phyloP scores from a whole-genome alignment of 2,113 vertebrate species.

The Guaruba guarouba region DNA sequence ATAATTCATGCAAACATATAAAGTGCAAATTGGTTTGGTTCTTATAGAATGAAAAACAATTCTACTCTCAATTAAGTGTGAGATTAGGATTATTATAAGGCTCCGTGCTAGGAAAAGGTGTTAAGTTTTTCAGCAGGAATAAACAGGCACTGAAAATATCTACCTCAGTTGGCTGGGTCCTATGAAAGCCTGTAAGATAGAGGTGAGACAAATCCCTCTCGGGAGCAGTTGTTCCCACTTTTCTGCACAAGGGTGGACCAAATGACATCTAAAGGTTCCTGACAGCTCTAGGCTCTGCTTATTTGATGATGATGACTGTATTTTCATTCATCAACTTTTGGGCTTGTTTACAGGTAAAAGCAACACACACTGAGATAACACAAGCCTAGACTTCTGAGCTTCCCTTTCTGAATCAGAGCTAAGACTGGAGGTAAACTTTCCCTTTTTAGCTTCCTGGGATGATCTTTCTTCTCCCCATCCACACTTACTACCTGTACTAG shows the following conservation, averaged over 20 bases:
- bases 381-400: neutral
- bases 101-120: neutral
- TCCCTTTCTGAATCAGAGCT: neutral
- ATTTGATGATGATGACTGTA: neutral
- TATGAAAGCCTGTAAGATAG: neutral
- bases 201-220: rapidly evolving
- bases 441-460: neutral
- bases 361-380: neutral
- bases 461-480: neutral
- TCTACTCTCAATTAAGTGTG: neutral
- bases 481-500: neutral
- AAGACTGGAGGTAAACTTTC: neutral
- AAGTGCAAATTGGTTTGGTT: neutral
- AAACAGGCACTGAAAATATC: neutral
- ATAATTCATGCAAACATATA: neutral
- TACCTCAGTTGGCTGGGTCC: neutral
- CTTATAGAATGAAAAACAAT: neutral
- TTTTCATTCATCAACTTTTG: neutral
- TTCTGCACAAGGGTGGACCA: neutral
- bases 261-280: neutral
- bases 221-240: neutral
- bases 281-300: neutral
- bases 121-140: neutral
- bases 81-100: neutral
- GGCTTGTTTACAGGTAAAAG: neutral